These are phyloP conservation scores for Anoplius nigerrimus DNA, from an alignment of 2,888 invertebrate genomes.

Conservation along the genomic window DNA sequence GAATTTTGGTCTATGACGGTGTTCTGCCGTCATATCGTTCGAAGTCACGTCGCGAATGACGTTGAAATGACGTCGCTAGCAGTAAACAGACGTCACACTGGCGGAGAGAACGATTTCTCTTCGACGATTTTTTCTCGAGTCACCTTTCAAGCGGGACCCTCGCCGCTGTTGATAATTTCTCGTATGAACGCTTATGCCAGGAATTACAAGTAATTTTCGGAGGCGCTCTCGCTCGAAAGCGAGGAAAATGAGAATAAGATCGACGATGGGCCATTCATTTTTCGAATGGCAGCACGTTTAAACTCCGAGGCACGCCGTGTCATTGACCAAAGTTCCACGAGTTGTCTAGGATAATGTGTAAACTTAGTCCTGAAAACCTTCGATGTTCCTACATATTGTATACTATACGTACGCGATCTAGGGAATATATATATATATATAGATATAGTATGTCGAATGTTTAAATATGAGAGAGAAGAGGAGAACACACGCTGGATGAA, in stretches of 20 bases:
- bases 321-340: background rate
- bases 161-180: too few species aligned
- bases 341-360: background rate
- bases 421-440: slow-evolving; percentile 28
- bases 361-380: slow-evolving; percentile 21
- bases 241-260: too few species aligned
- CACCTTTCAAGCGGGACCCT: too few species aligned
- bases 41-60: too few species aligned
- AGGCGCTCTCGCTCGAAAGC: too few species aligned
- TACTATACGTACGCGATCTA: slow-evolving; percentile 30
- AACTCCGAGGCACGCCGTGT: background rate
- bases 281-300: background rate
- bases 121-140: too few species aligned
- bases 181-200: too few species aligned
- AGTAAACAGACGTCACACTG: too few species aligned
- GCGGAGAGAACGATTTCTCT: too few species aligned
- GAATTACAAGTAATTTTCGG: too few species aligned
- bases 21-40: background rate
- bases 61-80: too few species aligned
- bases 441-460: slow-evolving; percentile 25
- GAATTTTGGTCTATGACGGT: slow-evolving; percentile 3
- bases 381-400: slow-evolving; percentile 59
- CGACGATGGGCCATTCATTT: too few species aligned
- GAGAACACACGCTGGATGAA: background rate
- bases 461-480: slow-evolving; percentile 22